Base-by-base conservation (phyloP, 2,888 invertebrate species). In the Hyposoter didymator region DNA sequence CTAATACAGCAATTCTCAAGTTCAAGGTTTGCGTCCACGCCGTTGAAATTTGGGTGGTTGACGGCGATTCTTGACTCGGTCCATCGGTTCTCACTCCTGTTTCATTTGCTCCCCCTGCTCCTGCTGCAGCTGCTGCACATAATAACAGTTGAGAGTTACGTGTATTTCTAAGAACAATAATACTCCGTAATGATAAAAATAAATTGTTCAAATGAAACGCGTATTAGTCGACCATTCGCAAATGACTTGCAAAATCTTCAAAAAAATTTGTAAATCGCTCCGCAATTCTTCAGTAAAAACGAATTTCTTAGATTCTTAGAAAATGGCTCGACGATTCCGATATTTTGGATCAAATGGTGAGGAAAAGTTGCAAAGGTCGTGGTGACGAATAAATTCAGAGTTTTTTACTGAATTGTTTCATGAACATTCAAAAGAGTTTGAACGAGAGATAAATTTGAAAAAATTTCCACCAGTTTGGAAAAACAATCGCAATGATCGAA, bases 1-100 rank as follows among this genome's bases (percentile, higher is more conserved):
- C 96, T 87, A 98, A 95, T 86, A 98, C 94, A 89, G 96, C 94
- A 90, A 95, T 94, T 91, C 95, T 94, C 67, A 94, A 92, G 88
- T 93, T 92, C 39, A 92, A 88, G 19, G 90, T 89, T 80, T 93
- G 93, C 28, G 90, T 89, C 19, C 89, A 80, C 14, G 89, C 90
- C 28, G 86, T 85, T 1, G 88, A 85, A 45, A 86, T 64, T 52
- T 81, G 82, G 2, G 85, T 43, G 28, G 85, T 81, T 14, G 78
- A 39, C 52, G 88, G 88, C 6, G 87, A 83, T 45, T 90, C 89
- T 62, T 91, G 90, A 75, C 82, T 84, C 19, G 64, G 43, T n/a
- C 43, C 35, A 17, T 72, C 79, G 2, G n/a, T 35, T 12, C 28
- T 28, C 52, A 55, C 70, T 28, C 78, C 69, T 14, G 78, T 14